phyloP scores from a whole-genome alignment of 2,113 vertebrate genomes.

The Ptychochromis oligacanthus region DNA sequence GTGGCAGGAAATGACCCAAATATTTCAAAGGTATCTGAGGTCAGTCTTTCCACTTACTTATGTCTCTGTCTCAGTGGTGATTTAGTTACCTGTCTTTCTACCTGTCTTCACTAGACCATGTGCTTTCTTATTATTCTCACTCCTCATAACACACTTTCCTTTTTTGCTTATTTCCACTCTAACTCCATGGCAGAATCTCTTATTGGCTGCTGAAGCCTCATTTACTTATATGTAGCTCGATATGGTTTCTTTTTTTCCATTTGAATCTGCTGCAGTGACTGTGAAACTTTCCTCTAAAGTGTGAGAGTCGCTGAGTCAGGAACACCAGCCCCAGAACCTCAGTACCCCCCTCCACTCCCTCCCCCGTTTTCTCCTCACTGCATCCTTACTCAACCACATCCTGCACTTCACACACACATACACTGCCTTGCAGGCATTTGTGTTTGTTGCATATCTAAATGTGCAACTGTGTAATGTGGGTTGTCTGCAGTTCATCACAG shows the following conservation, averaged over 20 bases:
- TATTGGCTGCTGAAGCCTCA: neutral
- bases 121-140: neutral
- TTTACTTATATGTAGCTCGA: neutral
- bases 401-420: conserved; percentile 40
- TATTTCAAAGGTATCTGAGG: conserved; percentile 17
- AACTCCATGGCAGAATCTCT: neutral
- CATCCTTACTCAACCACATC: conserved; percentile 61
- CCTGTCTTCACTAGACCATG: conserved; percentile 4
- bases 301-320: conserved; percentile 61
- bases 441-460: neutral
- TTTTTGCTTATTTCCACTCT: neutral
- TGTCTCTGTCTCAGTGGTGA: neutral
- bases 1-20: conserved; percentile 69
- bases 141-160: neutral
- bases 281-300: conserved; percentile 34
- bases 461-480: neutral
- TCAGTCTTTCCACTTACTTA: conserved; percentile 20
- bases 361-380: conserved; percentile 18
- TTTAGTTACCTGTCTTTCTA: neutral
- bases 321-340: neutral
- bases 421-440: neutral
- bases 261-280: neutral
- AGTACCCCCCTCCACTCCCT: neutral
- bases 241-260: neutral
- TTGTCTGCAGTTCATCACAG: conserved; percentile 24